Base-by-base conservation (phyloP, 2,888 invertebrate genomes). In the Hyposoter dolosus region DNA sequence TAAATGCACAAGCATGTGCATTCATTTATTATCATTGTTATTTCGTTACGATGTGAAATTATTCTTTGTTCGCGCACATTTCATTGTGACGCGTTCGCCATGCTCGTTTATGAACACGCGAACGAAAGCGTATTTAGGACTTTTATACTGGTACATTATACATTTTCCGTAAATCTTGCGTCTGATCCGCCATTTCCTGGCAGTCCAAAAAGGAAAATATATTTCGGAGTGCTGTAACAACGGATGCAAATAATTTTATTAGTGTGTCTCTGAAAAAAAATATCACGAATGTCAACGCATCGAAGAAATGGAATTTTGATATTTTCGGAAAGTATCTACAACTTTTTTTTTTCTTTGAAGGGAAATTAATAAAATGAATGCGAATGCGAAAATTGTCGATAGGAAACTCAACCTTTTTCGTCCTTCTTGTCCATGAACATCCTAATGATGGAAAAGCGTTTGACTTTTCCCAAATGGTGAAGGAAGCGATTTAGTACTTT, bases 351-450 rank as follows among this genome's bases (percentile, higher is more conserved):
- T 40, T 40, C 0, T 7, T 10, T 23, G 56, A 56, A 56, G 12
- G 12, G 23, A 0, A 1, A 28, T 9, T 4, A 12, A 23, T 15
- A 9, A 72, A 9, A n/a, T 53, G 10, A 23, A 35, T 9, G 35
- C 0, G 7, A 35, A 15, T 60, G 19, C 19, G 17, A 60, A 60
- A 43, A 56, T 60, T 17, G 15, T 15, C 6, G 9, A 53, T 35
- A 1, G 4, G 19, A 19, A 9, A 66, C 1, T 80, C 32, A 89
- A 89, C 92, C 91, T 89, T 86, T 88, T 87, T 91, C 91, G 86
- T 95, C 94, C 23, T 87, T 78, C 3, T 87, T 68, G 43, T 92
- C 90, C 91, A 94, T 91, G 88, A 95, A 94, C 92, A 95, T 91
- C 17, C 88, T 85, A 1, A 93, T 88, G 45, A 94, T 93, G 40